phyloP scores from a whole-genome alignment of 2,113 vertebrate genomes.

The Sturnus vulgaris region DNA sequence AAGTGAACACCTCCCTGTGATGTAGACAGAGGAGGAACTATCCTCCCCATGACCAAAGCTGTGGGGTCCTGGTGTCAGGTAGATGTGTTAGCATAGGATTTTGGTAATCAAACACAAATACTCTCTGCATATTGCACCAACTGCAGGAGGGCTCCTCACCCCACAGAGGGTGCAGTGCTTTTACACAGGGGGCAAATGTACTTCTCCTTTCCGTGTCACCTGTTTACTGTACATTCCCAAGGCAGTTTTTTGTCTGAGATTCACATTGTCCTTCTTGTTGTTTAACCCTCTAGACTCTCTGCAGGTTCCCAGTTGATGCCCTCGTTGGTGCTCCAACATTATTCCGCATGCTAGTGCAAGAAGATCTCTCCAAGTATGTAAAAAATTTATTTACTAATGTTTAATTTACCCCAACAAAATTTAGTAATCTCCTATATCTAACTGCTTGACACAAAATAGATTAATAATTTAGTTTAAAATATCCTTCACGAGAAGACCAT shows the following conservation, averaged over 20 bases:
- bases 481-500: neutral
- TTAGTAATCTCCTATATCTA: neutral
- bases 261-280: neutral
- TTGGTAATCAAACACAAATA: neutral
- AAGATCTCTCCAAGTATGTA: slow-evolving; percentile 67
- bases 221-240: neutral
- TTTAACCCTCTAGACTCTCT: slow-evolving; percentile 69
- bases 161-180: neutral
- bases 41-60: neutral
- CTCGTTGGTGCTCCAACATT: slow-evolving; percentile 65
- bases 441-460: neutral
- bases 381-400: neutral
- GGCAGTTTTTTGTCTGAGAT: neutral
- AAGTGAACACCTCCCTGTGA: neutral
- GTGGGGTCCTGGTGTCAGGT: neutral
- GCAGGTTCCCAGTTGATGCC: slow-evolving; percentile 72
- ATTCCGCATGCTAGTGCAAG: slow-evolving; percentile 78
- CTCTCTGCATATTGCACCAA: neutral
- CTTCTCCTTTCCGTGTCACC: neutral
- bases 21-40: neutral
- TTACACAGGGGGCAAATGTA: neutral
- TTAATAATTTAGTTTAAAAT: neutral
- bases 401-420: neutral
- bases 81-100: neutral
- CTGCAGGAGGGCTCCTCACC: neutral